These are phyloP conservation scores for Helleia helle DNA, from an alignment of 2,888 invertebrate genomes.

Conservation along the genomic window DNA sequence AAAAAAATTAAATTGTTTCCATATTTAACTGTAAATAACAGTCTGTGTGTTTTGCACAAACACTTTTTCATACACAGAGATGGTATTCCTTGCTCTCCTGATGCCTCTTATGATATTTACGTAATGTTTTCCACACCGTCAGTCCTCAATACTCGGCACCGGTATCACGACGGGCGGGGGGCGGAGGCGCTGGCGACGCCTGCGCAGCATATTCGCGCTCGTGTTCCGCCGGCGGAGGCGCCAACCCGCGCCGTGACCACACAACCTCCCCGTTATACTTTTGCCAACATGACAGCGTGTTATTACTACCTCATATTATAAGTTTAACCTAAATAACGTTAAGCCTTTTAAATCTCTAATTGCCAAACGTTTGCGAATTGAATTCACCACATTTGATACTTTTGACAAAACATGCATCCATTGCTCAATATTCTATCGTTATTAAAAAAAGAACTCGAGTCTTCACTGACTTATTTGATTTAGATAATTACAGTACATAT, in stretches of 20 bases:
- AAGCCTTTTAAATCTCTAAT: background rate
- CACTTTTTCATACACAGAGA: no score
- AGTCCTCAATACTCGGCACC: conserved; percentile 68
- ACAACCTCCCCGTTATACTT: no score
- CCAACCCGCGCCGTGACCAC: conserved; percentile 39
- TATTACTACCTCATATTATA: conserved; percentile 6
- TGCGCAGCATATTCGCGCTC: conserved; percentile 87
- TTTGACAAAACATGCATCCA: no score
- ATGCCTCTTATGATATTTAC: conserved; percentile 29
- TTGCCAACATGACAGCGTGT: no score
- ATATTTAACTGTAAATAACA: no score
- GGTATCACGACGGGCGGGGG: conserved; percentile 68
- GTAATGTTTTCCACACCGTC: conserved; percentile 21
- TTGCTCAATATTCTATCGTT: no score
- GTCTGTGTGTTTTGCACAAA: no score
- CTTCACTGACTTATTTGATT: no score
- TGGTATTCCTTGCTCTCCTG: no score
- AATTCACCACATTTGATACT: background rate
- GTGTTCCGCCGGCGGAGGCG: conserved; percentile 80
- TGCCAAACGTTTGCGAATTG: conserved; percentile 1
- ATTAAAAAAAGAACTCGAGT: no score
- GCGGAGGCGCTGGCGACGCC: conserved; percentile 86
- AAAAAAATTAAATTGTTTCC: no score
- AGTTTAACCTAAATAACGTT: background rate
- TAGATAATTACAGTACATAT: no score